Conservation (phyloP, 2,113 vertebrate genomes). For the Xiphophorus couchianus region DNA sequence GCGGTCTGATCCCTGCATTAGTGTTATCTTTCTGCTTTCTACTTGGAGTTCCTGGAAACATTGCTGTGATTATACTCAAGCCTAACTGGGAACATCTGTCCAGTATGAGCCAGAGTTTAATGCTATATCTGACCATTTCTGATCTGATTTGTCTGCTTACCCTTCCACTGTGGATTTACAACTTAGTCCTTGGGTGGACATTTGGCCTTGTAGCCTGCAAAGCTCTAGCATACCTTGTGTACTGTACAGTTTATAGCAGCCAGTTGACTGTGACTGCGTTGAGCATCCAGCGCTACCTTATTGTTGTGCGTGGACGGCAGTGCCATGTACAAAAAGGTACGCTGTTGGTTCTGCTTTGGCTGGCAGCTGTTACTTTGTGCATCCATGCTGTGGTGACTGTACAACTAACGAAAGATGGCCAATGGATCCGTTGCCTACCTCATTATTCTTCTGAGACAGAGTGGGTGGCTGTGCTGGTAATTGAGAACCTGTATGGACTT, state of each 20-base stretch:
- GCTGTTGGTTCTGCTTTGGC: conserved; percentile 38
- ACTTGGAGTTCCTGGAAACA: conserved; percentile 51
- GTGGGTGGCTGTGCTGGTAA: conserved; percentile 3
- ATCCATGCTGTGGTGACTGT: conserved; percentile 5
- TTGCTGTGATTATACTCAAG: conserved; percentile 15
- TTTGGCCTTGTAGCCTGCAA: not conserved
- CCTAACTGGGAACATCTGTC: conserved; percentile 33
- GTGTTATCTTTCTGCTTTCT: conserved; percentile 25
- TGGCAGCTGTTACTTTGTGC: conserved; percentile 5
- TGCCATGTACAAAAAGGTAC: not conserved
- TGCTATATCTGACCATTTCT: conserved; percentile 40
- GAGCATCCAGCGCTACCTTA: conserved; percentile 36
- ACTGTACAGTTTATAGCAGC: conserved; percentile 4
- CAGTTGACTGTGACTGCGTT: conserved; percentile 29
- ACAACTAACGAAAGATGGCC: not conserved
- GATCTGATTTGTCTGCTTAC: conserved; percentile 35
- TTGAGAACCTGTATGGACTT: conserved; percentile 7
- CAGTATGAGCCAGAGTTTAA: conserved; percentile 32
- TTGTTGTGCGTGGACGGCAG: conserved; percentile 13
- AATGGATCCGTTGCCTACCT: fast-evolving
- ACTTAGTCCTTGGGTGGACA: not conserved
- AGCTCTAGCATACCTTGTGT: not conserved
- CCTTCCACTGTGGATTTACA: conserved; percentile 42
- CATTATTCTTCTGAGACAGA: not conserved
- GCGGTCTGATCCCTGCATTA: not conserved